Evolutionary conservation across 2,797 vertebrate genomes (phyloP).

Genomic region (Ctenochaetus hawaiiensis): DNA sequence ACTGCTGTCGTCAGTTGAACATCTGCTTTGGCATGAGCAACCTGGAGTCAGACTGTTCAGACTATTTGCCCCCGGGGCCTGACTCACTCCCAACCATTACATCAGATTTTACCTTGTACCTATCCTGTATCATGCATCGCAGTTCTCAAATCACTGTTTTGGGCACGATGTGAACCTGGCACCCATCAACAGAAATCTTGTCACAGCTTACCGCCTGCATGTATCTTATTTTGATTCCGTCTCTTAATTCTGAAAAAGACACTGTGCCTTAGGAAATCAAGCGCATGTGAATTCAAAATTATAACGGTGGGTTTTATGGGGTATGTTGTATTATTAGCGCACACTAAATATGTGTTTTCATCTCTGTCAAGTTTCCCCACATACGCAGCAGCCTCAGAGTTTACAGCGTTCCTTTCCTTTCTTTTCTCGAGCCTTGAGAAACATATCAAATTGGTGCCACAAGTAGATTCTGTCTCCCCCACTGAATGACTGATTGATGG

Average conservation of each 20-base stretch:
- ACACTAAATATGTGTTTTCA: slow-evolving; percentile 57
- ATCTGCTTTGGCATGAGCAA: slow-evolving; percentile 82
- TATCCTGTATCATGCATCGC: slow-evolving; percentile 77
- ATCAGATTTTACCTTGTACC: slow-evolving; percentile 79
- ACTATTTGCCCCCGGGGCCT: slow-evolving; percentile 72
- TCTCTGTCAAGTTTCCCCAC: slow-evolving; percentile 46
- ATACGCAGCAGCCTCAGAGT: slow-evolving; percentile 39
- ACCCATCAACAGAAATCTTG: slow-evolving; percentile 76
- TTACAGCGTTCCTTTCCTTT: slow-evolving; percentile 38
- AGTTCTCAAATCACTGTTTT: slow-evolving; percentile 75
- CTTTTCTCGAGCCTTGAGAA: slow-evolving; percentile 61
- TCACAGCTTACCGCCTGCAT: slow-evolving; percentile 62
- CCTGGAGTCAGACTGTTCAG: slow-evolving; percentile 74
- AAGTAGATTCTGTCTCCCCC: slow-evolving; percentile 72
- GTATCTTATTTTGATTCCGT: slow-evolving; percentile 57
- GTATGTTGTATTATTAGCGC: slow-evolving; percentile 66
- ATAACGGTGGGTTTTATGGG: slow-evolving; percentile 39
- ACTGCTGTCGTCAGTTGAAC: slow-evolving; percentile 76
- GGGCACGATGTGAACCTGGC: slow-evolving; percentile 72
- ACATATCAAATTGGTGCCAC: slow-evolving; percentile 75
- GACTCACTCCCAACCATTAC: slow-evolving; percentile 81
- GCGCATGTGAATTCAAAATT: slow-evolving; percentile 46
- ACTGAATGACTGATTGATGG: slow-evolving; percentile 86
- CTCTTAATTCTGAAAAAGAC: slow-evolving; percentile 55
- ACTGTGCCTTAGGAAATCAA: slow-evolving; percentile 41